phyloP scores from a whole-genome alignment of 2,888 invertebrate genomes.

The Lepeophtheirus nordmannii region DNA sequence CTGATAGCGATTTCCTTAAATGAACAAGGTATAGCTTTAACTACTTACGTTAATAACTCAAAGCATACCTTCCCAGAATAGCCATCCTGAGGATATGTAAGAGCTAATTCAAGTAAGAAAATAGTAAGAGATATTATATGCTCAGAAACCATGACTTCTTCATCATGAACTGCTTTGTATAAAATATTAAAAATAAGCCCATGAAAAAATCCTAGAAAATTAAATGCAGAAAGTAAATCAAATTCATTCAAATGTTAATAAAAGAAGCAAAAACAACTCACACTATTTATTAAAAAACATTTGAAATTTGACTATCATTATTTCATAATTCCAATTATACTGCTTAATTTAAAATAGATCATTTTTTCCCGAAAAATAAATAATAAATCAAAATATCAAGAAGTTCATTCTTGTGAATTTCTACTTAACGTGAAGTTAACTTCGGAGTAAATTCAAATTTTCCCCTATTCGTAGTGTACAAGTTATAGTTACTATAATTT shows the following conservation, averaged over 20 bases:
- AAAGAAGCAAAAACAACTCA: no score
- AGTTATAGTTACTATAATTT: no score
- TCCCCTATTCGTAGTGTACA: no score
- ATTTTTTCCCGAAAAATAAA: no score
- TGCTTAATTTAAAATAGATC: no score
- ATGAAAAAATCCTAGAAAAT: conserved; percentile 38
- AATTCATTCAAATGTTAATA: conserved; percentile 5
- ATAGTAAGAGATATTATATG: conserved; percentile 71
- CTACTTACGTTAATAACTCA: neutral
- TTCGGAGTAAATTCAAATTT: no score
- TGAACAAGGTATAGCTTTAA: neutral
- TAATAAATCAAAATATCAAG: no score
- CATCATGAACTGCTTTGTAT: conserved; percentile 60
- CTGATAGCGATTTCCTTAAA: conserved; percentile 22
- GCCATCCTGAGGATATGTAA: conserved; percentile 36
- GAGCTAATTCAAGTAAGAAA: conserved; percentile 69
- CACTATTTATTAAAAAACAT: no score
- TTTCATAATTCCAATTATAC: no score
- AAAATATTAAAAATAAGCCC: conserved; percentile 62
- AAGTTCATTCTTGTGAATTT: no score
- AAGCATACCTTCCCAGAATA: conserved; percentile 25
- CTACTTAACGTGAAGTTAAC: no score
- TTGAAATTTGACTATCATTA: no score
- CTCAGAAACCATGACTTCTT: conserved; percentile 51
- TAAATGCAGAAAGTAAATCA: conserved; percentile 14